A percentile compares a stretch with the other conserved stretches of the same genome.
phyloP scores from a whole-genome alignment of 2,113 vertebrate species.

The Corydoras sp. region DNA sequence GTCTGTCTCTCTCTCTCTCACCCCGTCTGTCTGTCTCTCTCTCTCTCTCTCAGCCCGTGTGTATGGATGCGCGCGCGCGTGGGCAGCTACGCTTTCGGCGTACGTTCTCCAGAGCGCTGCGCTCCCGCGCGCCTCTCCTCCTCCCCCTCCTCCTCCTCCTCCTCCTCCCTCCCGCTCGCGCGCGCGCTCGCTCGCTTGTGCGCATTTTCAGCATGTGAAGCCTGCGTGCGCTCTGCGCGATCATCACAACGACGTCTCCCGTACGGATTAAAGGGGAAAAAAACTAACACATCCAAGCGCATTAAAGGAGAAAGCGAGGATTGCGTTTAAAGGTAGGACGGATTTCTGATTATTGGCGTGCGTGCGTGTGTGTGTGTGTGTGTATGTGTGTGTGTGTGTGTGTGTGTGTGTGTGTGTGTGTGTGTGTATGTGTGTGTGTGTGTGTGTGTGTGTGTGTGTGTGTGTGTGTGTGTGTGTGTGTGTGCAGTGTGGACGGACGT shows the following conservation, averaged over 20 bases:
- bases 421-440: constrained; percentile 8
- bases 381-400: constrained; percentile 7
- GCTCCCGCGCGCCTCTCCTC: constrained; percentile 15
- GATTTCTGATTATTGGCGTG: neutral
- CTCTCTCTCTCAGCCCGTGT: no score
- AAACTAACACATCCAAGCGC: no score
- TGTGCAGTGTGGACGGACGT: neutral
- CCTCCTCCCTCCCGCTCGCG: neutral
- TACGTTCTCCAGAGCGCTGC: constrained; percentile 3
- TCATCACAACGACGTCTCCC: neutral
- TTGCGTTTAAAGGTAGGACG: neutral
- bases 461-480: constrained; percentile 10
- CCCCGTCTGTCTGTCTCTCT: no score
- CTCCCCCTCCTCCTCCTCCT: neutral
- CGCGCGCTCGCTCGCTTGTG: neutral
- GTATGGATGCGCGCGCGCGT: neutral
- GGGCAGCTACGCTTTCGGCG: neutral
- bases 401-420: constrained; percentile 4
- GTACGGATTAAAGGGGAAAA: constrained; percentile 1
- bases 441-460: constrained; percentile 5
- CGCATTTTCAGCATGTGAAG: constrained; percentile 27
- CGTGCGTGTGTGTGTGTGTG: constrained; percentile 4
- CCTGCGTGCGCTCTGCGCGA: constrained; percentile 16
- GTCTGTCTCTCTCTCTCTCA: no score
- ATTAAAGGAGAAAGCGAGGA: neutral